Evolutionary conservation across 2,797 vertebrate genomes (phyloP), one percentile per base, ranked within the genome.

Genomic region (Xiphophorus birchmanni): DNA sequence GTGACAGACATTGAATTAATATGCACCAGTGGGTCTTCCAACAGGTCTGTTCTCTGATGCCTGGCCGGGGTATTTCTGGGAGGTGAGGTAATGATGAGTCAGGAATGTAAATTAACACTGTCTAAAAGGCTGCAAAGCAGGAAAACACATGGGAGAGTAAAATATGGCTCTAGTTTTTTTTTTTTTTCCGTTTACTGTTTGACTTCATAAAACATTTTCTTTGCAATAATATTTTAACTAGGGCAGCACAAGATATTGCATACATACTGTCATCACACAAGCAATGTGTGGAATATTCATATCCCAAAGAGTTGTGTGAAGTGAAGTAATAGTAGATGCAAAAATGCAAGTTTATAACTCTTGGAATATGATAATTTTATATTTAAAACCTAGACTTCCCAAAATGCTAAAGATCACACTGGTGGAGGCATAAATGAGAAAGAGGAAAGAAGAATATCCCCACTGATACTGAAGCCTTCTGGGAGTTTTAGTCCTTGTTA

Each of bases 1-100:
- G 90, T 91, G 89, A 93, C 83, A 89, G 88, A 84, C 84, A 73
- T 81, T 74, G 76, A 83, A 92, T 94, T 91, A 89, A 92, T 90
- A 93, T 93, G 89, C 89, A 85, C 84, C 80, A 84, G 90, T 83
- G 82, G 82, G 87, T 90, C 88, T 40, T 84, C 81, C 71, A 82
- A 80, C 80, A 85, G 84, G 85, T 91, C 52, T 26, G 21, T 26
- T 74, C 84, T 87, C 54, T 82, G 90, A 89, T 79, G 85, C 81
- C 76, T 71, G 86, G 77, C 83, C 87, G 84, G 80, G 52, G 87
- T 88, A 82, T 85, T 63, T 47, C 74, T 42, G 72, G 81, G 63
- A 86, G 84, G 87, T 83, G 80, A 90, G 79, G 81, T 83, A 88
- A 84, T 88, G 92, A 91, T 91, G 89, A 92, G 77, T 91, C 85